phyloP scores from a whole-genome alignment of 2,888 invertebrate genomes.

The Didymodactylos carnosus region DNA sequence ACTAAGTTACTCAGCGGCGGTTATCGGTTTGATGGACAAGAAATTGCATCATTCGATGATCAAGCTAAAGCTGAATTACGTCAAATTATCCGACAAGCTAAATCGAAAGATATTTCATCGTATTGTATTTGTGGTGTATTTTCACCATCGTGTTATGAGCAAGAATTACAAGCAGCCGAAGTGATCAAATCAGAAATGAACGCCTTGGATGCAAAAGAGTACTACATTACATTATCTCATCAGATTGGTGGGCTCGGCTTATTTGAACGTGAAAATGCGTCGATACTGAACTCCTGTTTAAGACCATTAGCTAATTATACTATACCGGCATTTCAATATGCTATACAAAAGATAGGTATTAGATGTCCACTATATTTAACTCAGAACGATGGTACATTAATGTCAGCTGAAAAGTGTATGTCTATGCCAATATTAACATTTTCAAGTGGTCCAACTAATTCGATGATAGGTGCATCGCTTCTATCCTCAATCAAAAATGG shows the following conservation, averaged over 20 bases:
- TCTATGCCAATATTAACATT: slow-evolving; percentile 24
- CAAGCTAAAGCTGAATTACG: slow-evolving; percentile 22
- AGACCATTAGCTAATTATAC: slow-evolving; percentile 23
- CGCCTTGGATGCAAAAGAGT: neutral
- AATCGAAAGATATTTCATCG: slow-evolving; percentile 17
- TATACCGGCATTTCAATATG: slow-evolving; percentile 20
- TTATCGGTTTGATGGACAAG: slow-evolving; percentile 23
- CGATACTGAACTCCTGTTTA: slow-evolving; percentile 27
- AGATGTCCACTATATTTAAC: slow-evolving; percentile 26
- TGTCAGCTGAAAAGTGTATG: slow-evolving; percentile 21
- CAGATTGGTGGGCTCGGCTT: slow-evolving; percentile 24
- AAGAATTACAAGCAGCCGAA: slow-evolving; percentile 20
- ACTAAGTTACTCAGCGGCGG: slow-evolving; percentile 23
- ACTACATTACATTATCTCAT: slow-evolving; percentile 22
- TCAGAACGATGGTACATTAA: slow-evolving; percentile 29
- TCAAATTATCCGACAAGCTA: slow-evolving; percentile 15
- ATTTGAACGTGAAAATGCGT: slow-evolving; percentile 28
- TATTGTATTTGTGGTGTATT: slow-evolving; percentile 26
- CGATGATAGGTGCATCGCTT: slow-evolving; percentile 29
- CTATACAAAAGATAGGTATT: slow-evolving; percentile 20
- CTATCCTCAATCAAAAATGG: slow-evolving; percentile 22
- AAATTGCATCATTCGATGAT: slow-evolving; percentile 19
- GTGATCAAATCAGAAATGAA: slow-evolving; percentile 18
- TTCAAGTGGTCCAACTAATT: slow-evolving; percentile 30
- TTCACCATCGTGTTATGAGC: slow-evolving; percentile 22